A percentile compares a stretch with the other conserved stretches of the same genome.
These are phyloP conservation scores for Amblyraja radiata DNA, from an alignment of 2,797 vertebrate genomes.

Conservation along the genomic window DNA sequence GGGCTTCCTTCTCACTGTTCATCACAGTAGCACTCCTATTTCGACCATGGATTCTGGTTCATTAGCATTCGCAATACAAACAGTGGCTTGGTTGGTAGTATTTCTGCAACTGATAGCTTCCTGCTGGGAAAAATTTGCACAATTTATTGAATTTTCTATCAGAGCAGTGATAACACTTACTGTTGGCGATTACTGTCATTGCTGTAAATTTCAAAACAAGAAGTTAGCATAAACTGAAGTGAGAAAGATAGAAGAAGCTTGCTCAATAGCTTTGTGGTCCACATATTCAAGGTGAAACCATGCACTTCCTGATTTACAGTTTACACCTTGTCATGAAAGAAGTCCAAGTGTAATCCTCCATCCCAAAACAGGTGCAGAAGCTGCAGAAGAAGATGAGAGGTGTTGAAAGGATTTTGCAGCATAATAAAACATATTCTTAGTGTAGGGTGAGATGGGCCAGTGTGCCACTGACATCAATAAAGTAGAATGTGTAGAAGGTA, in stretches of 20 bases:
- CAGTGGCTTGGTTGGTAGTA: background rate
- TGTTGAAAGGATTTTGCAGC: background rate
- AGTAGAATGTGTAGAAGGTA: too few species aligned
- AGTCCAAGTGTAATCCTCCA: background rate
- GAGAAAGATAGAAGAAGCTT: background rate
- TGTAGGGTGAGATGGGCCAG: too few species aligned
- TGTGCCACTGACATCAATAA: too few species aligned
- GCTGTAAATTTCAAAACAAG: background rate
- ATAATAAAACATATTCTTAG: background rate
- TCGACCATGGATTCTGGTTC: background rate
- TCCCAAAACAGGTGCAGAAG: background rate
- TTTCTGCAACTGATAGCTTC: background rate
- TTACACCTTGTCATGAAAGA: background rate
- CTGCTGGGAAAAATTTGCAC: constrained; percentile 2
- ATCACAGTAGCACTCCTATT: background rate
- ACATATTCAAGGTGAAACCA: background rate
- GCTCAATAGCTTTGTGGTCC: background rate
- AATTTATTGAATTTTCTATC: background rate
- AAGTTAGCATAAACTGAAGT: background rate
- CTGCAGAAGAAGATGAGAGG: background rate
- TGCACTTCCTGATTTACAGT: background rate
- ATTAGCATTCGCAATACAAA: background rate
- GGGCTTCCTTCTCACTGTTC: background rate
- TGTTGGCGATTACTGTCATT: background rate
- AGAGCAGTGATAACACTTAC: background rate